phyloP scores from a whole-genome alignment of 2,888 invertebrate species.

The Cephus spinipes region DNA sequence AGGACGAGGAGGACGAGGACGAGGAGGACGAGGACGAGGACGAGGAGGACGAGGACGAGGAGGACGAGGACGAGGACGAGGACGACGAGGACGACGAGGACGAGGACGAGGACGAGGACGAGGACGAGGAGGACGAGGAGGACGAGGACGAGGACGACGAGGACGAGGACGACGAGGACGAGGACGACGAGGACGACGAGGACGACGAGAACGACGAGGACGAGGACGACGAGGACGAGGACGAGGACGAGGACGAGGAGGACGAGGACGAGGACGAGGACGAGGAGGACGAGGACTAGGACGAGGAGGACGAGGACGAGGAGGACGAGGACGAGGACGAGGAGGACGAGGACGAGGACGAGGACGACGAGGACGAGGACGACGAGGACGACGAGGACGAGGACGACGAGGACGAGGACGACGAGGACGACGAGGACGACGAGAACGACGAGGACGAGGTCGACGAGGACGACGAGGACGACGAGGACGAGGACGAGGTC shows the following conservation, averaged over 20 bases:
- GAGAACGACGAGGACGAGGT: too few species aligned
- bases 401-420: slow-evolving; percentile 3
- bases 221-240: background rate
- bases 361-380: background rate
- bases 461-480: background rate
- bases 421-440: slow-evolving; percentile 4
- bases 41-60: background rate
- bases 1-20: slow-evolving; percentile 68
- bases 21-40: background rate
- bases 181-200: background rate
- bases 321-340: slow-evolving; percentile 5
- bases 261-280: slow-evolving; percentile 6
- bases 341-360: slow-evolving; percentile 2
- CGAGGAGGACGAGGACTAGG: too few species aligned
- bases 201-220: too few species aligned
- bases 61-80: background rate
- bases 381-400: slow-evolving; percentile 6
- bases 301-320: too few species aligned
- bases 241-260: background rate
- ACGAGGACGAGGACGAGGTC: background rate
- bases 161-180: background rate
- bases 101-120: background rate
- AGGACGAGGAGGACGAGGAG: background rate
- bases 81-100: background rate
- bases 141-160: too few species aligned